These are phyloP conservation scores for Parazoanthus swiftii DNA, from an alignment of 92 coral and sea anemone species.

Conservation along the genomic window DNA sequence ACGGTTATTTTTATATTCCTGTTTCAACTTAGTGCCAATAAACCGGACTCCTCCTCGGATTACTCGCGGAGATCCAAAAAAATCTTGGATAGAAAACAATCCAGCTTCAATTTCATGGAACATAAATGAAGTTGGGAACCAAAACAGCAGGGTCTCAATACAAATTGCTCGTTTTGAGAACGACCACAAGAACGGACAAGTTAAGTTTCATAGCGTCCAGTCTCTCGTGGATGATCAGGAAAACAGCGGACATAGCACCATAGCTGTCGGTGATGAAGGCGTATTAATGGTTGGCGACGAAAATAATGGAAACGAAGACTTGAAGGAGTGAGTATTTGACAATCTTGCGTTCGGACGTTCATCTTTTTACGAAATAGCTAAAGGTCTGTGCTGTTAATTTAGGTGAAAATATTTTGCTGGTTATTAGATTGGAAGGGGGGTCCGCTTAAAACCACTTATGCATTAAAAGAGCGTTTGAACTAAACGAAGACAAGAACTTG, in stretches of 20 bases:
- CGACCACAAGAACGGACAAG: conserved; percentile 11
- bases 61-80: conserved; percentile 24
- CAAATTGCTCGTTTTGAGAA: conserved; percentile 32
- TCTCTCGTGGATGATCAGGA: conserved; percentile 18
- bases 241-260: conserved; percentile 35
- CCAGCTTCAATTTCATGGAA: conserved; percentile 31
- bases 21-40: conserved; percentile 20
- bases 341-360: no score
- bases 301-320: neutral
- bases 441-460: no score
- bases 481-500: no score
- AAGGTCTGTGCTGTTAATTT: no score
- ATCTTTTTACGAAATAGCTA: no score
- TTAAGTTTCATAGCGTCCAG: conserved; percentile 19
- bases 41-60: conserved; percentile 32
- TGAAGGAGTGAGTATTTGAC: neutral
- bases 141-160: conserved; percentile 10
- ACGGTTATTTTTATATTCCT: neutral
- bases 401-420: no score
- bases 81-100: conserved; percentile 31
- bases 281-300: neutral
- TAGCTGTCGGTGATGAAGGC: conserved; percentile 1
- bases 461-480: no score
- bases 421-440: no score
- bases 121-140: conserved; percentile 17